Percentiles rank a stretch among this genome's conserved stretches.
Conservation (phyloP, 2,113 vertebrate genomes). For the Pao palembangensis region DNA sequence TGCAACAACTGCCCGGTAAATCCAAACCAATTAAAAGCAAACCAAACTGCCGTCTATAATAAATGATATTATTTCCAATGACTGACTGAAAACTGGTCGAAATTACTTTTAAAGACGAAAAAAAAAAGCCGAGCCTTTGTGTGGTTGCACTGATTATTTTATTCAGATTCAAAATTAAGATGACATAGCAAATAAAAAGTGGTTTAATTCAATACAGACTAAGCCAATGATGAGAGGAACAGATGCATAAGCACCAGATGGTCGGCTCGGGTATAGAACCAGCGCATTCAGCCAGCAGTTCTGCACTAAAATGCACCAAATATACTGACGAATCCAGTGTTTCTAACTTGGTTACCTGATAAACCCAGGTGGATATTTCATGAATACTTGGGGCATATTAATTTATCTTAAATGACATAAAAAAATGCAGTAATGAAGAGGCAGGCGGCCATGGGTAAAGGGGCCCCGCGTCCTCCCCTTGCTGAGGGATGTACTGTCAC, state of each 20-base stretch:
- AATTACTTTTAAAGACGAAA: conserved; percentile 49
- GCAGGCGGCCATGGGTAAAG: neutral
- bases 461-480: conserved; percentile 4
- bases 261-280: too few relatives aligned
- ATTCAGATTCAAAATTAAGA: conserved; percentile 62
- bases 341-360: too few relatives aligned
- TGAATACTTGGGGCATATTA: neutral
- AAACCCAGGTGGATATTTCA: neutral
- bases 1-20: conserved; percentile 40
- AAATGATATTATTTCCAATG: conserved; percentile 57
- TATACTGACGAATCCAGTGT: too few relatives aligned
- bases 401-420: neutral
- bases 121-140: conserved; percentile 52
- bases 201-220: neutral
- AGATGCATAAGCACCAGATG: too few relatives aligned
- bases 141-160: conserved; percentile 52
- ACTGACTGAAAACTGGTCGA: conserved; percentile 53
- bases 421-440: neutral
- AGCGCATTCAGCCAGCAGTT: too few relatives aligned
- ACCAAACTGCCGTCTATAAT: conserved; percentile 47
- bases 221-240: too few relatives aligned
- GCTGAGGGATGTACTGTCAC: conserved; percentile 43
- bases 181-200: neutral
- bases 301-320: too few relatives aligned
- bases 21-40: conserved; percentile 56